Conservation (phyloP, 2,888 invertebrate genomes). For the Caenorhabditis virilis region DNA sequence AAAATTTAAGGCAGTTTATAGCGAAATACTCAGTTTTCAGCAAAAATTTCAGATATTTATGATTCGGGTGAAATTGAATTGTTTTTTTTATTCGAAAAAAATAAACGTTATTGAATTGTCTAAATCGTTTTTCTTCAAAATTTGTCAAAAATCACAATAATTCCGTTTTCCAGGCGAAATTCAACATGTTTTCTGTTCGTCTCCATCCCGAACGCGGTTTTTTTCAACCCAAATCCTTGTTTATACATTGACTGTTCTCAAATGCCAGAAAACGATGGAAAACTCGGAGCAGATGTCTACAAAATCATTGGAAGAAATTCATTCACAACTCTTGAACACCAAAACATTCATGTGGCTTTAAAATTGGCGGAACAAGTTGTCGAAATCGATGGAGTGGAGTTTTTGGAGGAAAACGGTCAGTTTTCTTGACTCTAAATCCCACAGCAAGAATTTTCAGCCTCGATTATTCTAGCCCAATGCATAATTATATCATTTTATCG, state of each 20-base stretch:
- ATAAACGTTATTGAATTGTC: no score
- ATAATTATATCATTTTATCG: no score
- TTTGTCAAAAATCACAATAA: no score
- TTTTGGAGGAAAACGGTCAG: neutral
- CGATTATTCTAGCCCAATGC: neutral
- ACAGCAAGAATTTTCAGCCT: neutral
- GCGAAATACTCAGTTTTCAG: no score
- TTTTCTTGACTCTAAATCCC: neutral
- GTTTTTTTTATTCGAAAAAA: no score
- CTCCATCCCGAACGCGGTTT: neutral
- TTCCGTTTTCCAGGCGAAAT: neutral
- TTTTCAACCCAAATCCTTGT: neutral
- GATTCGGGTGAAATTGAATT: no score
- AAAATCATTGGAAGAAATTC: neutral
- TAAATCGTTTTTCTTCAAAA: no score
- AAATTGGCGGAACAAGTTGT: no score
- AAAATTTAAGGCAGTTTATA: no score
- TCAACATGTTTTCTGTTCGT: neutral
- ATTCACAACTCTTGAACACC: neutral
- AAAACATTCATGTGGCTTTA: neutral
- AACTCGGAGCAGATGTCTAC: neutral
- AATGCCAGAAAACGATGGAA: neutral
- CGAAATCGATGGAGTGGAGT: neutral
- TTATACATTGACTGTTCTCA: neutral
- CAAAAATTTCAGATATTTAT: no score